Evolutionary conservation across 2,113 vertebrate species (phyloP), one percentile per base, ranked within the genome.

Genomic region (Coregonus clupeaformis): DNA sequence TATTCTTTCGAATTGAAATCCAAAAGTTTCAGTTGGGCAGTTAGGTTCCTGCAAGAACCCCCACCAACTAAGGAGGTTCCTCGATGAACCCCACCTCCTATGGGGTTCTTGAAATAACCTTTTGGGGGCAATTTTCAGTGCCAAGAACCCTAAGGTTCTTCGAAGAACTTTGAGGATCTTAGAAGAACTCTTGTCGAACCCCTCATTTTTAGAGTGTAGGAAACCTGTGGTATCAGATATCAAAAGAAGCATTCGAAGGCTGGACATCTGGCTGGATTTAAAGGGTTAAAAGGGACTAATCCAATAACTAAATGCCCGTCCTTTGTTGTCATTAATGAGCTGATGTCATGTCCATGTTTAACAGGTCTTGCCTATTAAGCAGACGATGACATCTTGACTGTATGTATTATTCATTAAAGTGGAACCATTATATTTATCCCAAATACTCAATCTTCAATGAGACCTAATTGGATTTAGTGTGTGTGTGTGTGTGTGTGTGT

Each of bases 321-420:
- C 52, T 55, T 55, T 16, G 18, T 20, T 55, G 52, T 55, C 52
- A 55, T 55, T 55, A 55, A 55, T 42, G 7, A 52, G 47, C 12
- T 52, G 47, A 52, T 52, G 47, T 52, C 47, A 52, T 52, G 16
- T 52, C 12, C 47, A 42, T 42, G 7, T 42, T 42, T 42, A 42
- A 42, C 36, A 42, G 7, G 36, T 42, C 36, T 42, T 42, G 7
- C 36, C 36, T 42, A 9, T 42, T 42, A 42, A 80, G 83, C 82
- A 76, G 77, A 59, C 77, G 71, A 87, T 81, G 80, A 83, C 78
- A 79, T 81, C 66, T 71, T 69, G 59, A 42, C 47, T 30, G 3
- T 49, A 85, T 83, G n/a, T 69, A 85, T 85, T 85, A 87, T 85
- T 87, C 42, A 87, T 79, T 20, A 62, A 22, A 67, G 18, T 24